Base-by-base conservation (phyloP, 1,140 invertebrate genomes). In the Sminthurides bifidus region DNA sequence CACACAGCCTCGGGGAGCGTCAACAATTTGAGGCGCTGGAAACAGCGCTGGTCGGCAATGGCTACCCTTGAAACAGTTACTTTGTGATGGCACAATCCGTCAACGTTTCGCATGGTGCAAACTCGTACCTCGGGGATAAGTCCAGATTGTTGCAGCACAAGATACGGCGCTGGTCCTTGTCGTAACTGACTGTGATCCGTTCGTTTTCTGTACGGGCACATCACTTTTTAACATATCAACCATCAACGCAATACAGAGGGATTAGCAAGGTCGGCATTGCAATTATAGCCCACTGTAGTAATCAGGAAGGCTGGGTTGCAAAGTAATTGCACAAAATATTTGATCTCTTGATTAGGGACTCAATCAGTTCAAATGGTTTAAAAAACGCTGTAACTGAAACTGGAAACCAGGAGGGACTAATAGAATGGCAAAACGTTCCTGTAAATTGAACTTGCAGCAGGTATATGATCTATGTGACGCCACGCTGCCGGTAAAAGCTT, bases 31-130 rank as follows among this genome's bases (percentile, higher is more conserved):
- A 2, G 63, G 57, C 4, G 59, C 19, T 8, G 56, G 35, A 57
- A 65, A 30, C 8, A 48, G 26, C 8, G 44, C 44, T 12, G 44
- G 44, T 24, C 44, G 44, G 23, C 63, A 65, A 12, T 59, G 33
- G 2, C 54, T 53, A 35, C 52, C 55, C 23, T 53, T 50, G 41
- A 65, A 65, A 44, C 63, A 65, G 30, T 52, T 21, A n/a, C 29
- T 56, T 23, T 23, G 61, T 65, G 26, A 65, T 61, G 0, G 30
- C 29, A 29, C 63, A 65, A 48, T 65, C 63, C 8, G 56, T 61
- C 19, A 41, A 17, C 10, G 59, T 61, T 35, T 65, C 63, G 31
- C 63, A 65, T 41, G 58, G 58, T 29, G 60, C 59, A 44, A 65
- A 30, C 30, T 61, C 59, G 29, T 65, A 53, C 35, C 40, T 29